These are phyloP conservation scores for Merluccius polli DNA, from an alignment of 2,797 vertebrate species.

Conservation along the genomic window DNA sequence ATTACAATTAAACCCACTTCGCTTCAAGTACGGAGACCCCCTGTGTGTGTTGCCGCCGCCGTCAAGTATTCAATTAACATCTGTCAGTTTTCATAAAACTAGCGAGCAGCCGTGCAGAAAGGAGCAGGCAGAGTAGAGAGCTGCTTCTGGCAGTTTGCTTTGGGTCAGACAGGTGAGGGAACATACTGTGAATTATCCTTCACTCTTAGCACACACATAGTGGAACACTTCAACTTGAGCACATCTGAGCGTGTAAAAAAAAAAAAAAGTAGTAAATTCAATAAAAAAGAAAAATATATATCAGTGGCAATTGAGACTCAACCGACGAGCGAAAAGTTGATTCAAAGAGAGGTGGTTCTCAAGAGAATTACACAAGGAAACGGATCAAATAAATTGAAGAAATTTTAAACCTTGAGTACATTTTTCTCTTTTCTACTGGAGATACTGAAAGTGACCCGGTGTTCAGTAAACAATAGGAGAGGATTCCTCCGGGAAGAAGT, in stretches of 20 bases:
- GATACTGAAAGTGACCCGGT: neutral
- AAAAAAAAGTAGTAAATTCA: neutral
- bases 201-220: neutral
- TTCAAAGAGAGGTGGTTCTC: too few relatives aligned
- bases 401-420: neutral
- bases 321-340: neutral
- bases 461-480: neutral
- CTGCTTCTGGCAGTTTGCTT: too few relatives aligned
- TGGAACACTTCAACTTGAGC: neutral
- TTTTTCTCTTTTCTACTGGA: neutral
- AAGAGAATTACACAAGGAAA: neutral
- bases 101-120: too few relatives aligned
- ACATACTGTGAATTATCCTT: too few relatives aligned
- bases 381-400: neutral
- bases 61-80: too few relatives aligned
- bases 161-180: too few relatives aligned
- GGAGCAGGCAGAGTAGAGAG: too few relatives aligned
- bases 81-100: too few relatives aligned
- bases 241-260: neutral
- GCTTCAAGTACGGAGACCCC: too few relatives aligned
- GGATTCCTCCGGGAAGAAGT: neutral
- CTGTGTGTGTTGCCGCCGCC: too few relatives aligned
- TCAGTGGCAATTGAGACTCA: neutral
- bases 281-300: neutral
- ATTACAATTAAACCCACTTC: too few relatives aligned